phyloP scores from a whole-genome alignment of 92 coral and sea anemone genomes.

The Plumapathes pennacea region DNA sequence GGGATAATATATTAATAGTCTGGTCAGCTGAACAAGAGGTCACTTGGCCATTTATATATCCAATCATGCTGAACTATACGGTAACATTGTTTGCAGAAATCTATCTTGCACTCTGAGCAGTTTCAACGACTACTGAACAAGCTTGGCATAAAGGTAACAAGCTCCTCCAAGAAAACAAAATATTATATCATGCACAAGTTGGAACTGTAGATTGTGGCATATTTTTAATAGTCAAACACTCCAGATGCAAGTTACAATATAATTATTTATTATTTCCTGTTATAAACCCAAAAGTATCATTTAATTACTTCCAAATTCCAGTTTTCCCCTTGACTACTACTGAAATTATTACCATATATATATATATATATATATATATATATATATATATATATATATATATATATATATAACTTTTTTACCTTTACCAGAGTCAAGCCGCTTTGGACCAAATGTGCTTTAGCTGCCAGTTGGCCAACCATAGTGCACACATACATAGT shows the following conservation, averaged over 20 bases:
- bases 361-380: no score
- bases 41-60: not conserved
- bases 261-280: not conserved
- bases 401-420: no score
- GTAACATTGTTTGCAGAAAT: slow-evolving; percentile 11
- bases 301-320: no score
- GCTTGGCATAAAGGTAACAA: slow-evolving; percentile 65
- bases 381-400: no score
- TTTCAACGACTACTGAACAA: slow-evolving; percentile 43
- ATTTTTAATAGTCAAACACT: not conserved
- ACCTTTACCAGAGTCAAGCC: no score
- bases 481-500: no score
- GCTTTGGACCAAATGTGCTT: no score
- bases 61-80: not conserved
- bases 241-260: not conserved
- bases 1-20: no score
- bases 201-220: not conserved
- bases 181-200: not conserved
- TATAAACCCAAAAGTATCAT: not conserved
- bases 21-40: no score
- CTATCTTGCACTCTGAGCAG: slow-evolving; percentile 26
- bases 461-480: no score
- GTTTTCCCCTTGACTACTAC: no score
- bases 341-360: no score
- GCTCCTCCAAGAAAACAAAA: not conserved